Conservation (phyloP, 2,113 vertebrate species). For the Campylomormyrus tamandua region DNA sequence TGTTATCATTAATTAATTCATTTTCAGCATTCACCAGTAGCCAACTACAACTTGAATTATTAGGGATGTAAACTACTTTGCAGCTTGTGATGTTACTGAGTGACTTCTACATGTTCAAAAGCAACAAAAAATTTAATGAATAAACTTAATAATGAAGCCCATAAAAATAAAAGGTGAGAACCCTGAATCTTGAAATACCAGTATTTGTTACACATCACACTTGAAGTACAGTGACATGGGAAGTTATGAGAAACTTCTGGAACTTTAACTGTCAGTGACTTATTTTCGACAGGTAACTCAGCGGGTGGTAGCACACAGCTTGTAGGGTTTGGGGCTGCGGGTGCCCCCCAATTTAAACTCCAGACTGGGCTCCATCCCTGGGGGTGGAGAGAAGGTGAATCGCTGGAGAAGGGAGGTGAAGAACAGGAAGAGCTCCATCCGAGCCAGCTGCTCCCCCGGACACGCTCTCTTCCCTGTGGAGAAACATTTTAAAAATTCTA, state of each 20-base stretch:
- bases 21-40: too few species aligned
- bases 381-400: conserved; percentile 58
- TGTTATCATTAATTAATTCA: too few species aligned
- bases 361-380: background rate
- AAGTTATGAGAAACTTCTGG: background rate
- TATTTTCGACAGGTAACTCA: background rate
- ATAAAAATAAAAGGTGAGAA: background rate
- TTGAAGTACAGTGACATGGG: too few species aligned
- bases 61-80: too few species aligned
- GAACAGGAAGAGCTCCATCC: conserved; percentile 73
- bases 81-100: too few species aligned
- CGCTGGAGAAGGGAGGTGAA: conserved; percentile 67
- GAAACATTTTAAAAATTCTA: too few species aligned
- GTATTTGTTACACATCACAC: too few species aligned
- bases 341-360: background rate
- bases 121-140: background rate
- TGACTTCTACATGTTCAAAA: background rate
- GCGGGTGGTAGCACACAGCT: background rate
- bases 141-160: background rate
- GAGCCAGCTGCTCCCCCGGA: conserved; percentile 69
- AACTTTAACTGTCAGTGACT: background rate
- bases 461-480: conserved; percentile 56
- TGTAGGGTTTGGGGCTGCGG: background rate
- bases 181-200: background rate
- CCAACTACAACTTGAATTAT: too few species aligned